phyloP scores from a whole-genome alignment of 2,797 vertebrate species.

The Nothura maculosa region DNA sequence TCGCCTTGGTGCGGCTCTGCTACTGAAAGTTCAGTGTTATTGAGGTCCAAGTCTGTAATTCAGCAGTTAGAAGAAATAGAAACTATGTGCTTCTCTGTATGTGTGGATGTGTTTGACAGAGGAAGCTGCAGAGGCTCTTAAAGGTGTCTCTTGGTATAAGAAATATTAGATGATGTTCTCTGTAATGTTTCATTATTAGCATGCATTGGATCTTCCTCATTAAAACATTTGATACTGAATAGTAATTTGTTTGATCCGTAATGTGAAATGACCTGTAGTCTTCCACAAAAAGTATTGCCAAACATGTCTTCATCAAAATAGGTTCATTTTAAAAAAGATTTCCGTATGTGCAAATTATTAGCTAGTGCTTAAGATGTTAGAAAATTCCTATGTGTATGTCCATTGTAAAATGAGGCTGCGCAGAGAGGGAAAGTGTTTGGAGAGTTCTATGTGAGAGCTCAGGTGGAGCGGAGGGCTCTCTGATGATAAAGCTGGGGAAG shows the following conservation, averaged over 20 bases:
- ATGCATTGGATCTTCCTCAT: background rate
- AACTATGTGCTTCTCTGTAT: background rate
- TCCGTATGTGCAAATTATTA: background rate
- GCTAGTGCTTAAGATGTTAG: rapidly evolving
- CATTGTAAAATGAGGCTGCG: background rate
- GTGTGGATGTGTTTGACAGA: background rate
- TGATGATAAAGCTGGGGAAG: background rate
- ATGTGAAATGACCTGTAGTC: background rate
- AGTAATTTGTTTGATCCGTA: background rate
- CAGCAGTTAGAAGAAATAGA: background rate
- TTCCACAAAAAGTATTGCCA: background rate
- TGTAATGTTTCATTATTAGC: background rate
- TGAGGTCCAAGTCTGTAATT: background rate
- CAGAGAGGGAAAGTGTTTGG: background rate
- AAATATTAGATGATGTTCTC: slow-evolving; percentile 8
- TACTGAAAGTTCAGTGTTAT: background rate
- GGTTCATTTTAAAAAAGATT: background rate
- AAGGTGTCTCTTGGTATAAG: background rate
- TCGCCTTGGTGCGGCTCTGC: background rate
- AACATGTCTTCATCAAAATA: background rate
- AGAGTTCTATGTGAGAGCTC: background rate
- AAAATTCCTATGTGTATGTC: background rate
- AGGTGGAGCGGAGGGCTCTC: background rate
- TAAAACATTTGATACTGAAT: background rate
- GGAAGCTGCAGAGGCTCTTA: background rate